A percentile compares a stretch with the other conserved stretches of the same genome.
Evolutionary conservation across 2,797 vertebrate genomes (phyloP).

Genomic region (Sebastes minor): DNA sequence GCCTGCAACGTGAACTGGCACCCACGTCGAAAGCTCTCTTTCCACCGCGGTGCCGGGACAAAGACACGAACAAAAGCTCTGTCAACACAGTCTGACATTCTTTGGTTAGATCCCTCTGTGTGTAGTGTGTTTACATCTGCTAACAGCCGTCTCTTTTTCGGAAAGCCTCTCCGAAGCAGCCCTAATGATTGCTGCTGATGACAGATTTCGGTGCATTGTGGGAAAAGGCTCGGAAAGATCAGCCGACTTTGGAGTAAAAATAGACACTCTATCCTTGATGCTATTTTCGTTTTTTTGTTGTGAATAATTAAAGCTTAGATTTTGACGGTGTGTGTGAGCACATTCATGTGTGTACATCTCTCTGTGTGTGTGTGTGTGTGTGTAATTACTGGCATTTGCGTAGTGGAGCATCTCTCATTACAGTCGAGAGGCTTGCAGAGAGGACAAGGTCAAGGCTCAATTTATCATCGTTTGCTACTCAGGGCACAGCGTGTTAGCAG

Average conservation of each 20-base stretch:
- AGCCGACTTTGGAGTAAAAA: slow-evolving; percentile 62
- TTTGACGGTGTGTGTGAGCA: slow-evolving; percentile 10
- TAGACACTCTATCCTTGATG: slow-evolving; percentile 50
- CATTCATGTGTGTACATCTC: neutral
- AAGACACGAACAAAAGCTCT: slow-evolving; percentile 58
- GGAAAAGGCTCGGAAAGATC: slow-evolving; percentile 52
- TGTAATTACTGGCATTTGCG: slow-evolving; percentile 74
- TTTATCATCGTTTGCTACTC: slow-evolving; percentile 69
- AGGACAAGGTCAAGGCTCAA: slow-evolving; percentile 74
- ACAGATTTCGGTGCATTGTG: slow-evolving; percentile 52
- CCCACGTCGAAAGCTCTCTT: slow-evolving; percentile 32
- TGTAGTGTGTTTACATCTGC: slow-evolving; percentile 57
- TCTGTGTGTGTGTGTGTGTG: slow-evolving; percentile 11
- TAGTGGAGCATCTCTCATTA: slow-evolving; percentile 69
- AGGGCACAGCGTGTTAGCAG: slow-evolving; percentile 25
- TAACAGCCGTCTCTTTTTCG: slow-evolving; percentile 28
- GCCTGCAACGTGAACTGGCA: slow-evolving; percentile 42
- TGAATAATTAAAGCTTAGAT: slow-evolving; percentile 61
- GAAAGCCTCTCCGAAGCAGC: slow-evolving; percentile 23
- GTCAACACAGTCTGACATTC: slow-evolving; percentile 55
- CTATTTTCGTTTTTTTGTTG: slow-evolving; percentile 41
- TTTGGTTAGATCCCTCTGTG: slow-evolving; percentile 52
- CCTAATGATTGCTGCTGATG: slow-evolving; percentile 54
- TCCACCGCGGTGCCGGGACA: slow-evolving; percentile 34
- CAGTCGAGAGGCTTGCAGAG: slow-evolving; percentile 53